These are phyloP conservation scores for Delichon dasypus DNA, from an alignment of 2,797 vertebrate genomes.

Conservation along the genomic window DNA sequence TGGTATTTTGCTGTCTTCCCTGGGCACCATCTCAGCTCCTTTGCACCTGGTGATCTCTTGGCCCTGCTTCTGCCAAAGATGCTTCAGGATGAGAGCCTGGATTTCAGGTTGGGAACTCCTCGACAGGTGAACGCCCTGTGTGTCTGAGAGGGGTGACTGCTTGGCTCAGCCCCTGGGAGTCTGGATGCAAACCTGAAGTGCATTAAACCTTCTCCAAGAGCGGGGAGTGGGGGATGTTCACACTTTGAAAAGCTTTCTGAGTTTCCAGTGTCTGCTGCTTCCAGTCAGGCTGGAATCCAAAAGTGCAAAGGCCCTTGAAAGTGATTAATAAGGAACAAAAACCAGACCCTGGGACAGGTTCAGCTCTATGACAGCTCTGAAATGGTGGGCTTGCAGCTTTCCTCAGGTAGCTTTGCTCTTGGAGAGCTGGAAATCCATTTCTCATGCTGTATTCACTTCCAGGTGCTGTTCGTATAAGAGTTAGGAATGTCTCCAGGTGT, in stretches of 20 bases:
- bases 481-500: background rate
- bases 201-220: background rate
- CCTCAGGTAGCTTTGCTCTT: background rate
- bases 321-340: slow-evolving; percentile 19
- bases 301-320: background rate
- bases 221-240: background rate
- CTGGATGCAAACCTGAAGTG: background rate
- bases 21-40: background rate
- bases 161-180: background rate
- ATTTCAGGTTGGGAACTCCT: background rate
- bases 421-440: background rate
- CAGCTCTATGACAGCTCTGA: background rate
- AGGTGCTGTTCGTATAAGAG: background rate
- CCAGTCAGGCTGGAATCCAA: slow-evolving; percentile 20
- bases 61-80: background rate
- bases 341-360: background rate
- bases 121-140: background rate
- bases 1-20: background rate
- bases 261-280: slow-evolving; percentile 1
- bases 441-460: background rate
- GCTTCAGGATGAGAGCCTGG: background rate
- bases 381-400: background rate
- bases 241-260: background rate
- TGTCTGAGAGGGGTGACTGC: background rate
- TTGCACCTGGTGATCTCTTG: background rate